Evolutionary conservation across 2,797 vertebrate genomes (phyloP).

Genomic region (Amphiprion clarkii): DNA sequence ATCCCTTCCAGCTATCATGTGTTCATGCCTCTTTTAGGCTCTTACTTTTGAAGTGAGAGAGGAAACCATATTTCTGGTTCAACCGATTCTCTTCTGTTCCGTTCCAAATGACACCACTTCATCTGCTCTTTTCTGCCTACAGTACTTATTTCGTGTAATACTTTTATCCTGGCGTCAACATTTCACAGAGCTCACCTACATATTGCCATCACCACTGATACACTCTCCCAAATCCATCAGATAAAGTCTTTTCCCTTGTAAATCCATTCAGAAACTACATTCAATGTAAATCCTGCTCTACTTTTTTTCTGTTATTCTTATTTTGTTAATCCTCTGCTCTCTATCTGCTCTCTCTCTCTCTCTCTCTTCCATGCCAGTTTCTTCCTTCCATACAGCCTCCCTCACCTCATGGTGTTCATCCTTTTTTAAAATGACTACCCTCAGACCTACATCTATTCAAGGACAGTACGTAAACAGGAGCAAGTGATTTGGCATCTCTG

Average conservation of each 20-base stretch:
- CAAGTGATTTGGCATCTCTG: conserved; percentile 41
- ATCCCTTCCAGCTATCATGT: conserved; percentile 9
- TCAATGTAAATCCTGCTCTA: conserved; percentile 59
- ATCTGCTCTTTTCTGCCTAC: conserved; percentile 51
- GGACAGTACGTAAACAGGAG: conserved; percentile 52
- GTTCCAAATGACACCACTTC: conserved; percentile 51
- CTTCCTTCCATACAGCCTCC: not conserved
- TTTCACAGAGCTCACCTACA: conserved; percentile 60
- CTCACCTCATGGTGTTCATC: not conserved
- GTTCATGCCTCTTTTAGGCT: conserved; percentile 12
- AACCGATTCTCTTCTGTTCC: conserved; percentile 34
- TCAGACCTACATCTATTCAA: conserved; percentile 43
- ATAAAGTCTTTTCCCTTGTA: conserved; percentile 50
- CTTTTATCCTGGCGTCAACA: conserved; percentile 70
- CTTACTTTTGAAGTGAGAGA: conserved; percentile 15
- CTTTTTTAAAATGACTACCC: conserved; percentile 24
- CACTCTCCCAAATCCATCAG: conserved; percentile 63
- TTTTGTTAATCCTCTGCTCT: conserved; percentile 62
- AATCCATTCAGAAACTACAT: conserved; percentile 59
- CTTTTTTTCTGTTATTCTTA: conserved; percentile 41
- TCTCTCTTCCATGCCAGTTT: conserved; percentile 9
- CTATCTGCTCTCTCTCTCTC: conserved; percentile 24
- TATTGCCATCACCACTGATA: conserved; percentile 52
- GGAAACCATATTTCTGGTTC: conserved; percentile 38
- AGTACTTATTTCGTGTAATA: conserved; percentile 62